Conservation (phyloP, 2,888 invertebrate genomes). For the Cataglyphis altisquamis region DNA sequence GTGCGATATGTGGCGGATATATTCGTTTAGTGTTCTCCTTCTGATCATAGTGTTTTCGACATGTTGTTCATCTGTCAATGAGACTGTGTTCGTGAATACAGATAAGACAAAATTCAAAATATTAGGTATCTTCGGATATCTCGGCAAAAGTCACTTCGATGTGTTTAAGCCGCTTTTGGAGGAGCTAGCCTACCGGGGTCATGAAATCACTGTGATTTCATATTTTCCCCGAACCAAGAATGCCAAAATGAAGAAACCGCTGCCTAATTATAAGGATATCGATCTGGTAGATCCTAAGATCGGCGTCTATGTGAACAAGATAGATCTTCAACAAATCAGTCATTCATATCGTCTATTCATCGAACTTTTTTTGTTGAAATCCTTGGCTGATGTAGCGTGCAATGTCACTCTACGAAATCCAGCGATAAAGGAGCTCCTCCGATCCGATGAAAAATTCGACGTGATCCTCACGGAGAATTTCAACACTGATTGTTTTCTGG, state of each 20-base stretch:
- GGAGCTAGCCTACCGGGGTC: constrained; percentile 89
- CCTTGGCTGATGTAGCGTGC: constrained; percentile 85
- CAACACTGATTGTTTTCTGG: constrained; percentile 91
- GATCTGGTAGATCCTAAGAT: constrained; percentile 85
- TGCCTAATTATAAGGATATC: constrained; percentile 89
- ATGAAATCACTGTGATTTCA: constrained; percentile 90
- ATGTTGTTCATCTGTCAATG: background rate
- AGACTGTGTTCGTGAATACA: constrained; percentile 7
- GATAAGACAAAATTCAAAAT: constrained; percentile 85
- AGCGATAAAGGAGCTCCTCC: constrained; percentile 76
- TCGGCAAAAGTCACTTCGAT: constrained; percentile 91
- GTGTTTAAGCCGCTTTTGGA: constrained; percentile 89
- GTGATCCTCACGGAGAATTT: constrained; percentile 91
- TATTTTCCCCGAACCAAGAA: constrained; percentile 87
- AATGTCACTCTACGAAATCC: constrained; percentile 84
- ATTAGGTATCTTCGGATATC: constrained; percentile 90
- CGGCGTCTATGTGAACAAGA: constrained; percentile 73
- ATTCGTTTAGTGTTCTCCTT: background rate
- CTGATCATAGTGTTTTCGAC: background rate
- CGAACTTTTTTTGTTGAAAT: constrained; percentile 77
- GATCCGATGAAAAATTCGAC: constrained; percentile 87
- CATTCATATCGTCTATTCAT: constrained; percentile 46
- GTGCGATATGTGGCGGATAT: background rate
- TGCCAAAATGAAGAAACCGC: constrained; percentile 82
- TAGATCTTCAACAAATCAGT: constrained; percentile 66